Base-by-base conservation (phyloP, 2,113 vertebrate genomes). In the Amia ocellicauda region DNA sequence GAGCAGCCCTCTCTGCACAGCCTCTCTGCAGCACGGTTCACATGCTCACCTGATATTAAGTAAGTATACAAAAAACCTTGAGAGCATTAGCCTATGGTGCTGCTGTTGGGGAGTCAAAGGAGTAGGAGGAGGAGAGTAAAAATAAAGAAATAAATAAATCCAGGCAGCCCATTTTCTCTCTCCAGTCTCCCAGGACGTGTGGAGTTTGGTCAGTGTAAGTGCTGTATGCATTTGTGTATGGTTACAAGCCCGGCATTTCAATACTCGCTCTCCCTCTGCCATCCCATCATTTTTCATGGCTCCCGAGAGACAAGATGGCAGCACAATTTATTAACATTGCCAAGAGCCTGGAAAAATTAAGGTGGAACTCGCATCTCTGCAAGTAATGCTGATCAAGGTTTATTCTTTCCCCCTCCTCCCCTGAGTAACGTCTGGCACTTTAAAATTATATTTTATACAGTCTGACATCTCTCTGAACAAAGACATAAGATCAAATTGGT, bases 291-390 rank as follows among this genome's bases (percentile, higher is more conserved):
- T 53, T 22, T 53, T 53, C 51, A 53, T 53, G 24, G 51, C 51
- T 22, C 51, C 20, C 51, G 20, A 22, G 51, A 26, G 51, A 26
- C 51, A 53, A 53, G 51, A 53, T 53, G 51, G 51, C 51, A 53
- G 51, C 7, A 53, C n/a, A 53, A 53, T 53, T 53, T 53, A 53
- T 53, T 53, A 53, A 53, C 24, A 22, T 53, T 53, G 51, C 51
- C 51, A 53, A 2, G 20, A 53, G 13, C 2, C 43, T 17, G 13
- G 4, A 7, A 53, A 53, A 53, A 53, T 53, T 19, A 53, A 53
- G 51, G 51, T 53, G 7, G 51, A 53, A 26, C n/a, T 20, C 23
- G 16, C 20, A 19, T 47, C 43, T 1, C 3, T 47, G 14, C 16
- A 36, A 36, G 43, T 47, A 47, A 47, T 47, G 43, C 43, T 47